Conservation (phyloP, 1,140 invertebrate genomes). For the Hyles euphorbiae region DNA sequence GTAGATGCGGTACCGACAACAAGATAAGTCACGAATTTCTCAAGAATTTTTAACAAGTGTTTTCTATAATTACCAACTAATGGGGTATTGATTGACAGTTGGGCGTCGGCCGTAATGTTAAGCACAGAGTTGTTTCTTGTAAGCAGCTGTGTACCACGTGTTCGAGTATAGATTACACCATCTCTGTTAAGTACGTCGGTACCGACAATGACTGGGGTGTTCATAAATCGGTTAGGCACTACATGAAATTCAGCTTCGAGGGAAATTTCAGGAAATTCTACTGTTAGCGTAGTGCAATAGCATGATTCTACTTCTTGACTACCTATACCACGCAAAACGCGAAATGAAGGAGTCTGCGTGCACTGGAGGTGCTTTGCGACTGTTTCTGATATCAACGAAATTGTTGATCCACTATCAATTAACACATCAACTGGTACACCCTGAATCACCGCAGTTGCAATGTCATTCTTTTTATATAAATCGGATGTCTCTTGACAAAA, state of each 20-base stretch:
- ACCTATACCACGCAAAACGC: conserved; percentile 19
- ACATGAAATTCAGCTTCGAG: conserved; percentile 25
- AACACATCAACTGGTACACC: conserved; percentile 18
- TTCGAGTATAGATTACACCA: conserved; percentile 21
- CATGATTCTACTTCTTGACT: conserved; percentile 15
- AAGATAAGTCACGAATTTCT: background rate
- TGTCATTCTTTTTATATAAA: conserved; percentile 6
- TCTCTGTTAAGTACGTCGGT: conserved; percentile 26
- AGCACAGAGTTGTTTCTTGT: background rate
- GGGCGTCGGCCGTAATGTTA: background rate
- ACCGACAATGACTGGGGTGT: conserved; percentile 18
- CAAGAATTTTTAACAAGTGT: too few species aligned
- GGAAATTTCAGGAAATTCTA: conserved; percentile 19
- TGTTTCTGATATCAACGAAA: conserved; percentile 20
- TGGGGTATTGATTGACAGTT: too few species aligned
- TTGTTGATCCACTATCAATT: conserved; percentile 27
- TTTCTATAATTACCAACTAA: too few species aligned
- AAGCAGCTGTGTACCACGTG: conserved; percentile 7
- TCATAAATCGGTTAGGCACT: conserved; percentile 16
- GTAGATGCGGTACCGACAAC: conserved; percentile 15
- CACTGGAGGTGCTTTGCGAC: conserved; percentile 25
- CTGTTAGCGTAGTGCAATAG: conserved; percentile 13
- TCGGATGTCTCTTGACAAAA: conserved; percentile 10
- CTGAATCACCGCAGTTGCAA: conserved; percentile 16
- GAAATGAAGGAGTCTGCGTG: conserved; percentile 10